Evolutionary conservation across 2,888 invertebrate species (phyloP).

Genomic region (Idaea dimidiata): DNA sequence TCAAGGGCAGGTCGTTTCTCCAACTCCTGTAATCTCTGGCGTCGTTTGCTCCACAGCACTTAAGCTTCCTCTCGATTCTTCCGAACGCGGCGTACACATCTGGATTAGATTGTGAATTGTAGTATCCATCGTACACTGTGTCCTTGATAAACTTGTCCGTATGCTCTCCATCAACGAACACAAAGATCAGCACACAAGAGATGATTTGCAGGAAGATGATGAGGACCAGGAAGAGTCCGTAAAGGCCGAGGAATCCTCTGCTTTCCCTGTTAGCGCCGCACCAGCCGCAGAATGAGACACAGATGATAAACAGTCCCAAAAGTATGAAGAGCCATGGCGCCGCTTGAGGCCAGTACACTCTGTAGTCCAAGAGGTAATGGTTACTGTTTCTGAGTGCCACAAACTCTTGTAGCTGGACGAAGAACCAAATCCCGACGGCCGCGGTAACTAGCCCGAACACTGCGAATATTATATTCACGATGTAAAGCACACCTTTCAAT

Average conservation of each 20-base stretch:
- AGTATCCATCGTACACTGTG: conserved; percentile 74
- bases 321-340: conserved; percentile 76
- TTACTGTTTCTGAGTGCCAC: conserved; percentile 68
- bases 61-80: conserved; percentile 66
- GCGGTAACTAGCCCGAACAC: conserved; percentile 69
- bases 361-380: conserved; percentile 71
- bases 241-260: conserved; percentile 65
- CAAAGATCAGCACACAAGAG: conserved; percentile 67
- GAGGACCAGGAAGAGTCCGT: conserved; percentile 60
- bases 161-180: conserved; percentile 72
- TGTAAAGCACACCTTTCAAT: conserved; percentile 64
- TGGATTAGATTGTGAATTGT: conserved; percentile 70
- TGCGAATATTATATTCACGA: conserved; percentile 68
- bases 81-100: conserved; percentile 68
- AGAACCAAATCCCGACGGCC: conserved; percentile 74
- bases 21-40: conserved; percentile 72
- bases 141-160: conserved; percentile 73
- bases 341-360: conserved; percentile 74
- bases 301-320: conserved; percentile 63
- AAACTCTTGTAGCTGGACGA: conserved; percentile 70
- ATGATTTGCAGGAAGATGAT: conserved; percentile 64
- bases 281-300: conserved; percentile 70
- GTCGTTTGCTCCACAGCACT: conserved; percentile 74
- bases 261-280: conserved; percentile 67
- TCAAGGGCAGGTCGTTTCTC: conserved; percentile 69